Evolutionary conservation across 2,888 invertebrate genomes (phyloP).

Genomic region (Blera fallax): DNA sequence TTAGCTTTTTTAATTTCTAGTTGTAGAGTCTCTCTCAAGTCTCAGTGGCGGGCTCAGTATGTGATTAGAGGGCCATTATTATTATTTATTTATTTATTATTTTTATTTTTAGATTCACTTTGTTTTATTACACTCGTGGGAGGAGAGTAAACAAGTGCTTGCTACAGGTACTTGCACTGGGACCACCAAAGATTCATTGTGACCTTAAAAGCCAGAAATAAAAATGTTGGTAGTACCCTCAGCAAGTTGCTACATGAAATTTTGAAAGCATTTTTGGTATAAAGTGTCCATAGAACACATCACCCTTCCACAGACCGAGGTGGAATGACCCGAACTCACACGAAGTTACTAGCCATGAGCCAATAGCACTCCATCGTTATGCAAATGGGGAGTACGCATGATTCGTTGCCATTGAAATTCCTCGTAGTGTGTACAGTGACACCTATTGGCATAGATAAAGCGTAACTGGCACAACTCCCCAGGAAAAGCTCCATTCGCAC

Average conservation of each 20-base stretch:
- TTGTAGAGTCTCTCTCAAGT: slow-evolving; percentile 56
- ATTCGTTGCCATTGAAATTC: slow-evolving; percentile 47
- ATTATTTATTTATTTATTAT: slow-evolving; percentile 40
- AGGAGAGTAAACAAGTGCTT: background rate
- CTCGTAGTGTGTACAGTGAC: slow-evolving; percentile 53
- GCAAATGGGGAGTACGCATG: slow-evolving; percentile 71
- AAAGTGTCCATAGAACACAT: background rate
- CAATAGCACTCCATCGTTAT: slow-evolving; percentile 54
- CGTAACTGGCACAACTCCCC: background rate
- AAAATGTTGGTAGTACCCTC: background rate
- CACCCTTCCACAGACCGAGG: slow-evolving; percentile 46
- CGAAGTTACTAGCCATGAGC: slow-evolving; percentile 46
- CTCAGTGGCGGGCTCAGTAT: background rate
- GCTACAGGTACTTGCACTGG: background rate
- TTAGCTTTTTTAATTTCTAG: slow-evolving; percentile 75
- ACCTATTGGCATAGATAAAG: slow-evolving; percentile 47
- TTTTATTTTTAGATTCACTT: background rate
- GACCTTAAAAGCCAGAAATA: background rate
- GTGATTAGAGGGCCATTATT: slow-evolving; percentile 50
- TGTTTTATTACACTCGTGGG: slow-evolving; percentile 48
- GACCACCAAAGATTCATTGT: slow-evolving; percentile 29
- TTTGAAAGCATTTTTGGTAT: background rate
- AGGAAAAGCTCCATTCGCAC: slow-evolving; percentile 37
- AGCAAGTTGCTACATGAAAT: no score
- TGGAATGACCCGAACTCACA: slow-evolving; percentile 68